Conservation (phyloP, 2,888 invertebrate genomes). For the Pomacea canaliculata region DNA sequence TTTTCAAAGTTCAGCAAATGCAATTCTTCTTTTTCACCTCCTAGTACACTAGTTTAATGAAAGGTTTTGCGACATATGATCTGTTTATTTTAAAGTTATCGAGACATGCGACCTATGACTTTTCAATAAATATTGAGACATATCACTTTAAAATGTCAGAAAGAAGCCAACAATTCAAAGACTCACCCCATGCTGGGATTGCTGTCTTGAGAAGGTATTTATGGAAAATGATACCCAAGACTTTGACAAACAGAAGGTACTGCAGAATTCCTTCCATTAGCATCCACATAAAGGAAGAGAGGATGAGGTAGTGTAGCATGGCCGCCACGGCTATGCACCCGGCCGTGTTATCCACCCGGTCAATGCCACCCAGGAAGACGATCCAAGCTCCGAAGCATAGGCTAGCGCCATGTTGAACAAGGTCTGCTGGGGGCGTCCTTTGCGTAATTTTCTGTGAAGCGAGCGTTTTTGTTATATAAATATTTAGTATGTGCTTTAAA, state of each 20-base stretch:
- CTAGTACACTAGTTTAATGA: too few species aligned
- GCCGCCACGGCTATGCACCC: slow-evolving; percentile 76
- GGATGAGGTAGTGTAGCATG: slow-evolving; percentile 77
- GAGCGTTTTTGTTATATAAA: not conserved
- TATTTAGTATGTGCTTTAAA: too few species aligned
- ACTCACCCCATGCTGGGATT: slow-evolving; percentile 76
- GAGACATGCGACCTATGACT: too few species aligned
- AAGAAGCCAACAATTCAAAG: too few species aligned
- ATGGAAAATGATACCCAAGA: slow-evolving; percentile 74
- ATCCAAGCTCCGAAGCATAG: slow-evolving; percentile 76
- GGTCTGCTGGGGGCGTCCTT: slow-evolving; percentile 77
- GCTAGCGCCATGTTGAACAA: slow-evolving; percentile 77
- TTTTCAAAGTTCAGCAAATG: too few species aligned
- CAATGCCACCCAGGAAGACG: slow-evolving; percentile 65
- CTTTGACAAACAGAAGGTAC: slow-evolving; percentile 78
- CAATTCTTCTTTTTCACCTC: too few species aligned
- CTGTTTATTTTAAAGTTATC: not conserved
- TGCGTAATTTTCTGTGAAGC: slow-evolving; percentile 73
- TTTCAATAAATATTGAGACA: too few species aligned
- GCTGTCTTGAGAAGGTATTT: slow-evolving; percentile 78
- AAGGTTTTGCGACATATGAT: too few species aligned
- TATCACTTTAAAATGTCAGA: too few species aligned
- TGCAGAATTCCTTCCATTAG: slow-evolving; percentile 78
- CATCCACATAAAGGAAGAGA: slow-evolving; percentile 76
- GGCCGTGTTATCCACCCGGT: slow-evolving; percentile 61